Evolutionary conservation across 2,113 vertebrate species (phyloP).

Genomic region (Larimichthys polyactis): DNA sequence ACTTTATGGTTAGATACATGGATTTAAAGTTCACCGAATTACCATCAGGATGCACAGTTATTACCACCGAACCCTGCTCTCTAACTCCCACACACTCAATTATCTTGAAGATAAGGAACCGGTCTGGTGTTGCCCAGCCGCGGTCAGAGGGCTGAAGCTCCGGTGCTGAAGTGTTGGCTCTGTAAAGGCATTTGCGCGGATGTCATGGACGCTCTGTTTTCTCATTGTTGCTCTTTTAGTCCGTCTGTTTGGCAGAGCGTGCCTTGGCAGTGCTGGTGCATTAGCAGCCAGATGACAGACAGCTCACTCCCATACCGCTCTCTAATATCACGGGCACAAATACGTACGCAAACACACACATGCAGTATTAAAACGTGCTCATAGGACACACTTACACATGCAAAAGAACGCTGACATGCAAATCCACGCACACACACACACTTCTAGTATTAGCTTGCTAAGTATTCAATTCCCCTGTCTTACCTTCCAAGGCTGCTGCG

Average conservation of each 20-base stretch:
- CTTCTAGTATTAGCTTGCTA: constrained; percentile 44
- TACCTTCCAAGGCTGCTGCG: constrained; percentile 33
- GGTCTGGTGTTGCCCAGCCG: constrained; percentile 23
- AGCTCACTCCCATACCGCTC: constrained; percentile 55
- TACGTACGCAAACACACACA: constrained; percentile 37
- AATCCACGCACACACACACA: constrained; percentile 33
- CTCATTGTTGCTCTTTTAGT: constrained; percentile 66
- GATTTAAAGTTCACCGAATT: not conserved
- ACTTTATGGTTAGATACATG: not conserved
- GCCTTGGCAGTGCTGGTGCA: constrained; percentile 60
- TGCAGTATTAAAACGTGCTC: constrained; percentile 34
- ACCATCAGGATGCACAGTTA: not conserved
- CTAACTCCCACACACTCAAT: not conserved
- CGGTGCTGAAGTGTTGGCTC: constrained; percentile 47
- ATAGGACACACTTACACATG: constrained; percentile 17
- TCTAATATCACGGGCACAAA: constrained; percentile 69
- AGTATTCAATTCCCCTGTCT: constrained; percentile 44
- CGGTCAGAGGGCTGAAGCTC: constrained; percentile 33
- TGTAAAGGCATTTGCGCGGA: constrained; percentile 50
- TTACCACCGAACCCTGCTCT: constrained; percentile 20
- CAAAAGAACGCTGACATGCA: constrained; percentile 11
- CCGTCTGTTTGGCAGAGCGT: constrained; percentile 76
- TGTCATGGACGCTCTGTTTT: constrained; percentile 65
- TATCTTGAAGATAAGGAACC: constrained; percentile 36
- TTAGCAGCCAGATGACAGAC: constrained; percentile 72